phyloP scores from a whole-genome alignment of 2,888 invertebrate genomes.

The Nomada goodeniana region DNA sequence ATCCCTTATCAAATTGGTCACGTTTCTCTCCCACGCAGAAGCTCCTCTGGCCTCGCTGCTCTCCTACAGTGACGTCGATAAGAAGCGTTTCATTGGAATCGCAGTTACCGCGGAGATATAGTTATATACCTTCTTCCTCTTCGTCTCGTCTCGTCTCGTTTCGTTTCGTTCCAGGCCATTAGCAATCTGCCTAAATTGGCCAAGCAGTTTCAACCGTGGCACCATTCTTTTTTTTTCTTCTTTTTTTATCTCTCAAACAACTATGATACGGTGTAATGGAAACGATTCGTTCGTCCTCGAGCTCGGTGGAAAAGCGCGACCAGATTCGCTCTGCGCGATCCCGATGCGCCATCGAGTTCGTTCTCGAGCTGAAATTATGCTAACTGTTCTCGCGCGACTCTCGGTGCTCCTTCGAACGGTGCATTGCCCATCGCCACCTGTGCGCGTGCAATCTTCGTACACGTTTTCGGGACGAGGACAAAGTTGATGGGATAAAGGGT shows the following conservation, averaged over 20 bases:
- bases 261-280: too few relatives aligned
- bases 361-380: too few relatives aligned
- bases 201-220: not conserved
- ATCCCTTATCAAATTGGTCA: constrained; percentile 61
- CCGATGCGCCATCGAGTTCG: too few relatives aligned
- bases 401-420: too few relatives aligned
- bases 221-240: not conserved
- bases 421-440: too few relatives aligned
- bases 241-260: too few relatives aligned
- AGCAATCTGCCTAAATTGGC: constrained; percentile 12
- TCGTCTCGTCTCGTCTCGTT: not conserved
- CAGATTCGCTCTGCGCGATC: too few relatives aligned
- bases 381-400: too few relatives aligned
- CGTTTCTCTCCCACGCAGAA: constrained; percentile 58
- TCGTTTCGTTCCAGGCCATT: constrained; percentile 5
- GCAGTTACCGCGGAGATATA: constrained; percentile 15
- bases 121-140: constrained; percentile 6
- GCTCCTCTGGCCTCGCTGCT: constrained; percentile 17
- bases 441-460: too few relatives aligned
- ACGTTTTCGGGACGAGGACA: constrained; percentile 39
- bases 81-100: constrained; percentile 37
- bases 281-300: too few relatives aligned
- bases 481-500: constrained; percentile 28
- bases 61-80: constrained; percentile 42
- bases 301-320: too few relatives aligned